These are phyloP conservation scores for Cosmorhoe ocellata DNA, from an alignment of 2,888 invertebrate species.

Conservation along the genomic window DNA sequence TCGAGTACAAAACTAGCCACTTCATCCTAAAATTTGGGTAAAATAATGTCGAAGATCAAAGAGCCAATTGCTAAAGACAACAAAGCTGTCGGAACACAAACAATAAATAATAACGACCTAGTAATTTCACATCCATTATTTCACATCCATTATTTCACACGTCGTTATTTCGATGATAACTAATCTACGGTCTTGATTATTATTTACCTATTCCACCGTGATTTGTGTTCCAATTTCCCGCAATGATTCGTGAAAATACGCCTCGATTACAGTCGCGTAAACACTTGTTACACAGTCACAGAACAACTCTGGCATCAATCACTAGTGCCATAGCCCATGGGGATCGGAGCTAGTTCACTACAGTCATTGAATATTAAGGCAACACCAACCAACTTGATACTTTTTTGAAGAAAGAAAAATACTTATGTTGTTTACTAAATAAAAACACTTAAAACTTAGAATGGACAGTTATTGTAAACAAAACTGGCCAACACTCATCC, in stretches of 20 bases:
- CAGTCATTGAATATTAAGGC: not conserved
- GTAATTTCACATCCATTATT: not conserved
- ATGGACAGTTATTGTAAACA: too few relatives aligned
- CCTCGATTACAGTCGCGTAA: conserved; percentile 68
- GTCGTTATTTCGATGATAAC: conserved; percentile 22
- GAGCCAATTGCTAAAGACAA: not conserved
- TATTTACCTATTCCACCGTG: conserved; percentile 32
- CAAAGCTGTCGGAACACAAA: not conserved
- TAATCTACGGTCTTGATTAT: conserved; percentile 22
- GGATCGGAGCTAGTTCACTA: conserved; percentile 1
- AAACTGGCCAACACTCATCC: too few relatives aligned
- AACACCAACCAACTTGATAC: too few relatives aligned
- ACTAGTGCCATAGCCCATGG: conserved; percentile 10
- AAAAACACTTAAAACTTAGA: too few relatives aligned
- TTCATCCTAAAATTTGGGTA: too few relatives aligned
- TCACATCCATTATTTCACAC: conserved; percentile 19
- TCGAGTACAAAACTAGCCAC: too few relatives aligned
- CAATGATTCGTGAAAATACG: conserved; percentile 48
- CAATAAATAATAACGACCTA: not conserved
- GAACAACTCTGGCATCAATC: conserved; percentile 36
- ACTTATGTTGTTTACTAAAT: too few relatives aligned
- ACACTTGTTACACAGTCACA: conserved; percentile 65
- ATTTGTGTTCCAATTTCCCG: conserved; percentile 58
- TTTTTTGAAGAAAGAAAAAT: too few relatives aligned
- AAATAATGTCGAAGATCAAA: not conserved